A percentile compares a stretch with the other conserved stretches of the same genome.
Conservation (phyloP, 2,797 vertebrate species). For the Gambelia wislizenii region DNA sequence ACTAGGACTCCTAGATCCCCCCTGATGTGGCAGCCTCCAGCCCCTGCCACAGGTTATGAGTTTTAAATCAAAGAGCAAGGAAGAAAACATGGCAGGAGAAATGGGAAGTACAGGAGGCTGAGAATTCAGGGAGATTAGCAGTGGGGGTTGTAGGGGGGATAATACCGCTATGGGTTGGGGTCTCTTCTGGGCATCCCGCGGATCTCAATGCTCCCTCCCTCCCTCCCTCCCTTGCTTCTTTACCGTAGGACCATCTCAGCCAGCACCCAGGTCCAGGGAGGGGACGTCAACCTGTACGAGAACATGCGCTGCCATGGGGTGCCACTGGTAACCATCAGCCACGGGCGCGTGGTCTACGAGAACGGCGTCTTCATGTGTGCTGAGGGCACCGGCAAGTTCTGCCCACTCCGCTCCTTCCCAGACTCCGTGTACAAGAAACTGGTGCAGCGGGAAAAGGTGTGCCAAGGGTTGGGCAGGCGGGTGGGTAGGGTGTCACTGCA, state of each 20-base stretch:
- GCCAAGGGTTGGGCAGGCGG: not conserved
- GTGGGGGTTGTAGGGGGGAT: not conserved
- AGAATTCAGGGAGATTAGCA: not conserved
- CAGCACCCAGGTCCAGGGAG: slow-evolving; percentile 93
- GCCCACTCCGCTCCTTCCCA: slow-evolving; percentile 93
- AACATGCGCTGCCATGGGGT: slow-evolving; percentile 94
- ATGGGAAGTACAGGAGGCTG: no score
- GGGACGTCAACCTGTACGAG: slow-evolving; percentile 94
- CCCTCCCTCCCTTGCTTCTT: not conserved
- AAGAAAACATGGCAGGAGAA: not conserved
- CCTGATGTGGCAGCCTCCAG: no score
- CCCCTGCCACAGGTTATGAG: not conserved
- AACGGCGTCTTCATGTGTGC: slow-evolving; percentile 96
- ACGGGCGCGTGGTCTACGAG: slow-evolving; percentile 93
- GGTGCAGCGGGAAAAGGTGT: slow-evolving; percentile 97
- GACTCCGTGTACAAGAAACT: slow-evolving; percentile 98
- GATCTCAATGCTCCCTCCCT: not conserved
- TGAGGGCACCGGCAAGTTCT: slow-evolving; percentile 94
- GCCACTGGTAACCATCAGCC: slow-evolving; percentile 95
- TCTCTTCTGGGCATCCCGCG: not conserved
- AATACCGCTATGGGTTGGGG: no score
- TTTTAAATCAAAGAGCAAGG: not conserved
- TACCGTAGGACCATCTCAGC: slow-evolving; percentile 89
- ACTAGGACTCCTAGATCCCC: no score
- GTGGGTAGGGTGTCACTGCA: no score